Conservation (phyloP, 2,113 vertebrate genomes). For the Toxotes chatareus region DNA sequence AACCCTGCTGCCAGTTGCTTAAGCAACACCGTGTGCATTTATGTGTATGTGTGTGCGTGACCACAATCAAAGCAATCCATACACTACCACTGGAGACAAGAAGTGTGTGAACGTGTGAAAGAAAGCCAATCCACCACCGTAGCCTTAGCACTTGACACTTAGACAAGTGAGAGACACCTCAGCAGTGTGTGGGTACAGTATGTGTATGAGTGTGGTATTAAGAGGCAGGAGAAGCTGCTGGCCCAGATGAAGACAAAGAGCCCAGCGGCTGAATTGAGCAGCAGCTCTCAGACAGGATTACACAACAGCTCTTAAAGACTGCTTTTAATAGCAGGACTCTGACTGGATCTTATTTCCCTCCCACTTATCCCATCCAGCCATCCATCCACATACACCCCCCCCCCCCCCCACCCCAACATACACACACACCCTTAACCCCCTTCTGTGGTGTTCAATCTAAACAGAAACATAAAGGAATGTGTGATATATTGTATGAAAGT, state of each 20-base stretch:
- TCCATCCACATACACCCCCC: slow-evolving; percentile 23
- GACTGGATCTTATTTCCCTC: slow-evolving; percentile 72
- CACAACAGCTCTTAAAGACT: slow-evolving; percentile 76
- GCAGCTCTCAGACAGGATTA: slow-evolving; percentile 77
- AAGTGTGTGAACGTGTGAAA: slow-evolving; percentile 37
- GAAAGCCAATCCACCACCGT: slow-evolving; percentile 21
- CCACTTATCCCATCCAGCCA: slow-evolving; percentile 53
- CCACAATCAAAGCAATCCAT: slow-evolving; percentile 52
- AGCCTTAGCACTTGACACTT: slow-evolving; percentile 24
- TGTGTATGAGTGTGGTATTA: slow-evolving; percentile 48
- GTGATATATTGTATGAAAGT: neutral
- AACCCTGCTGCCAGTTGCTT: slow-evolving; percentile 24
- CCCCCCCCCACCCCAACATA: too few relatives aligned
- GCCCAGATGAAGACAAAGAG: slow-evolving; percentile 68
- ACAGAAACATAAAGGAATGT: slow-evolving; percentile 43
- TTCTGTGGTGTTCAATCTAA: slow-evolving; percentile 4
- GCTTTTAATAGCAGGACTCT: slow-evolving; percentile 74
- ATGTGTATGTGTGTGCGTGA: slow-evolving; percentile 4
- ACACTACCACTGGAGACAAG: slow-evolving; percentile 17
- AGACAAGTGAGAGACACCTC: slow-evolving; percentile 51
- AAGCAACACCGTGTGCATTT: slow-evolving; percentile 18
- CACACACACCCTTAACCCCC: neutral
- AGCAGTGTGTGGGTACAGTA: slow-evolving; percentile 15
- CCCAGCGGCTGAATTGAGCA: slow-evolving; percentile 67
- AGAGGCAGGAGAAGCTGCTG: slow-evolving; percentile 52